Percentiles rank a stretch among this genome's conserved stretches.
phyloP scores from a whole-genome alignment of 2,113 vertebrate species.

The Grantiella picta region DNA sequence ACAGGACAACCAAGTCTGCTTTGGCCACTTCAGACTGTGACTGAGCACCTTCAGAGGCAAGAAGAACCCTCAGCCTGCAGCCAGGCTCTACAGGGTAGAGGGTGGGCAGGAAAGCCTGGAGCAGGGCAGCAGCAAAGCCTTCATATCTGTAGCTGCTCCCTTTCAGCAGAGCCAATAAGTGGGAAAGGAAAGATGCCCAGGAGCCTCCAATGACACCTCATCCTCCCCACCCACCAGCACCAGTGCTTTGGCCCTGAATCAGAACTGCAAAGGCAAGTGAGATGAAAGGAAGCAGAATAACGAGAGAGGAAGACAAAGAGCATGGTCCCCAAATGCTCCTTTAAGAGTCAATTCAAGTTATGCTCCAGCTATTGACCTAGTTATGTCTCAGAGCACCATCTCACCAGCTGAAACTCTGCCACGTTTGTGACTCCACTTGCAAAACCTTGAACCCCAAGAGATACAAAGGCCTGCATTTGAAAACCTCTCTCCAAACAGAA shows the following conservation, averaged over 20 bases:
- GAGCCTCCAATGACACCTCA: not conserved
- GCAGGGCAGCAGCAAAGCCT: not conserved
- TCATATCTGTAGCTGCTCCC: not conserved
- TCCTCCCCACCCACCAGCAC: not conserved
- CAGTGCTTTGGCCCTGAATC: not conserved
- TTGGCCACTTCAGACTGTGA: not conserved
- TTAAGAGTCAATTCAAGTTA: not conserved
- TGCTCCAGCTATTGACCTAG: not conserved
- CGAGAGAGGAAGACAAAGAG: constrained; percentile 40
- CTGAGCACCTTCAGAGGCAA: not conserved
- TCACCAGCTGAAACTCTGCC: not conserved
- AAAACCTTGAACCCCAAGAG: not conserved
- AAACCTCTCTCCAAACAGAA: not conserved
- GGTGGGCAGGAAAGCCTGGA: not conserved
- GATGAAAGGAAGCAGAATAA: constrained; percentile 74
- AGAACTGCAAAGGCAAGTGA: constrained; percentile 42
- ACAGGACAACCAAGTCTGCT: not conserved
- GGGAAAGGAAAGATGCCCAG: not conserved
- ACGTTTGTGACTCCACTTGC: not conserved
- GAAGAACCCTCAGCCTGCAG: not conserved
- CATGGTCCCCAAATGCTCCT: not conserved
- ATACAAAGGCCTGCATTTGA: not conserved
- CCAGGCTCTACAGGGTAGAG: not conserved
- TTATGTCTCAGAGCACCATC: not conserved
- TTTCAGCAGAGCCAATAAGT: not conserved